These are phyloP conservation scores for Varecia variegata DNA, from an alignment of 2,797 vertebrate species.

Conservation along the genomic window DNA sequence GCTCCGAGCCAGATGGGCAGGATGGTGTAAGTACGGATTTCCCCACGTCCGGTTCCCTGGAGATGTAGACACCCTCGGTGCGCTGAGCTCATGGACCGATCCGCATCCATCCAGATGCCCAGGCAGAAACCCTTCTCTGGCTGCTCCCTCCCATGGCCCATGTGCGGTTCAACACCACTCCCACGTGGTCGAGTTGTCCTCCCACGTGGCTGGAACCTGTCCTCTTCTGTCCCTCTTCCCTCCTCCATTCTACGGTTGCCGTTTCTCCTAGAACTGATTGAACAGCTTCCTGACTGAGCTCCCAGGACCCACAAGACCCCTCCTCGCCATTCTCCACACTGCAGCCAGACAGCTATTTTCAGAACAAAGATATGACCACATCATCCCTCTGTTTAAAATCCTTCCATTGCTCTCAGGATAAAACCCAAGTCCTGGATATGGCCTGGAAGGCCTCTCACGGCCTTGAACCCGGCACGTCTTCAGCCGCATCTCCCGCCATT, in stretches of 20 bases:
- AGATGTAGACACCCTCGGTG: background rate
- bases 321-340: background rate
- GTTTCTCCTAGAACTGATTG: background rate
- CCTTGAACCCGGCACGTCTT: too few species aligned
- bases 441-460: background rate
- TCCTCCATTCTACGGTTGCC: background rate
- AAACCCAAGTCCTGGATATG: background rate
- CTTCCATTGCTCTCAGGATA: background rate
- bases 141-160: too few species aligned
- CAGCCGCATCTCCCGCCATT: too few species aligned
- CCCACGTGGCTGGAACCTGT: background rate
- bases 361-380: background rate
- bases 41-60: fast-evolving
- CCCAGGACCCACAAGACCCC: background rate
- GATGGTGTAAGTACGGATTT: fast-evolving
- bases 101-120: background rate
- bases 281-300: background rate
- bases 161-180: too few species aligned
- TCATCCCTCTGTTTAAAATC: background rate
- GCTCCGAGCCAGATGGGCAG: background rate
- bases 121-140: background rate
- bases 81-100: background rate
- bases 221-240: too few species aligned
- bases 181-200: background rate
- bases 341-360: background rate